Conservation (phyloP, 2,797 vertebrate genomes). For the Urocyon cinereoargenteus region DNA sequence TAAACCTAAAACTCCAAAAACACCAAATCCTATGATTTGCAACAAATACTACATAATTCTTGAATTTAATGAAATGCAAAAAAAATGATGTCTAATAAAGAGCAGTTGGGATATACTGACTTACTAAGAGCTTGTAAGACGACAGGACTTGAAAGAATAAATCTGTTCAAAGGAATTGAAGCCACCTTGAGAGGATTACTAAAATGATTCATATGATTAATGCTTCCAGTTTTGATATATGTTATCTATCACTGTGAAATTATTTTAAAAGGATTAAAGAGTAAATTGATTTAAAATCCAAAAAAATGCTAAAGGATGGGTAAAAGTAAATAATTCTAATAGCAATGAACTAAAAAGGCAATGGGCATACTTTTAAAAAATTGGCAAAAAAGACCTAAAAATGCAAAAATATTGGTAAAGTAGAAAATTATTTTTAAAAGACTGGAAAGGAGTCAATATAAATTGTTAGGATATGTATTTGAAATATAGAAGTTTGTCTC, state of each 20-base stretch:
- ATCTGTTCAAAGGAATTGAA: not conserved
- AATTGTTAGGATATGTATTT: not conserved
- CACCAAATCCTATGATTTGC: not conserved
- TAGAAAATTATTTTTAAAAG: not conserved
- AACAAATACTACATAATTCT: not conserved
- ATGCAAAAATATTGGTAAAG: not conserved
- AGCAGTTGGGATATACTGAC: not conserved
- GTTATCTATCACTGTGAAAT: not conserved
- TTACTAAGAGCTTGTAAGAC: not conserved
- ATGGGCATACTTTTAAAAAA: not conserved
- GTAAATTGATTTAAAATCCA: slow-evolving; percentile 44
- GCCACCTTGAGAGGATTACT: not conserved
- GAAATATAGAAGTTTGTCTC: not conserved
- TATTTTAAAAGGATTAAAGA: slow-evolving; percentile 9
- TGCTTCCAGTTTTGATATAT: not conserved
- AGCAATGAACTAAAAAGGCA: not conserved
- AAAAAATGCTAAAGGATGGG: not conserved
- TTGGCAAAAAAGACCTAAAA: not conserved
- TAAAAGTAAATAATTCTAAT: not conserved
- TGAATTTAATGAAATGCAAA: not conserved
- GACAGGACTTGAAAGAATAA: not conserved
- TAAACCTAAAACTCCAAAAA: not conserved
- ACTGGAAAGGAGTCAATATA: not conserved
- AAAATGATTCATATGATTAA: not conserved
- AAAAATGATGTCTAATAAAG: not conserved